Conservation (phyloP, 2,113 vertebrate species). For the Orientallactaga bullata region DNA sequence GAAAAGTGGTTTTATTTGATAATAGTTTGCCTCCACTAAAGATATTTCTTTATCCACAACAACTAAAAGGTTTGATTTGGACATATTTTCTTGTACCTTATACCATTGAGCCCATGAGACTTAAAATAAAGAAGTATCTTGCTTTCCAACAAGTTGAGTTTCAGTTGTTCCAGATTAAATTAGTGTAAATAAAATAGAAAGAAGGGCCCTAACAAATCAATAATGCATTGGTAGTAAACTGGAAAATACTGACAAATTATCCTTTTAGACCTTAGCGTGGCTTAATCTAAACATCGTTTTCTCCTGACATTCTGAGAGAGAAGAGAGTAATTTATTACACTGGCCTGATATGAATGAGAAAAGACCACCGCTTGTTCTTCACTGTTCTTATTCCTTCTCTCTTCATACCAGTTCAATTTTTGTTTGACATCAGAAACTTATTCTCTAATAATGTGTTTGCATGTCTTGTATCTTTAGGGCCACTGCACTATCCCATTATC, state of each 20-base stretch:
- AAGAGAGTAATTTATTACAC: conserved; percentile 81
- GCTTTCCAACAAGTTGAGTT: conserved; percentile 69
- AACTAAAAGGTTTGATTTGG: conserved; percentile 65
- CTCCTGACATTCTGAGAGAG: conserved; percentile 74
- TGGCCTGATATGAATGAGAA: conserved; percentile 72
- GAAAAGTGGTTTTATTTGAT: conserved; percentile 67
- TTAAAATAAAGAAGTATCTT: conserved; percentile 76
- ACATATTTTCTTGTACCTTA: conserved; percentile 56
- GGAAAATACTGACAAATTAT: conserved; percentile 85
- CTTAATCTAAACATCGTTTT: conserved; percentile 86
- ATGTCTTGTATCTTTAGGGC: conserved; percentile 54
- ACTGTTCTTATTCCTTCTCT: conserved; percentile 59
- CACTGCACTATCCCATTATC: conserved; percentile 3
- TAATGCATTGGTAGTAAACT: conserved; percentile 81
- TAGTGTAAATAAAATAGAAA: conserved; percentile 82
- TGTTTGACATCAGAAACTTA: conserved; percentile 66
- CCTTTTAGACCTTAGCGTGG: conserved; percentile 77
- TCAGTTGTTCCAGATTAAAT: conserved; percentile 79
- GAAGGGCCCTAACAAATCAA: conserved; percentile 77
- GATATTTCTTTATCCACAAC: conserved; percentile 30
- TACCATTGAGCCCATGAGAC: conserved; percentile 22
- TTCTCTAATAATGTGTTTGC: conserved; percentile 75
- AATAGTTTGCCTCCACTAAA: conserved; percentile 35
- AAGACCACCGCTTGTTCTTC: conserved; percentile 77
- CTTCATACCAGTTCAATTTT: conserved; percentile 71